Conservation (phyloP, 2,113 vertebrate species). For the Suricata suricatta region DNA sequence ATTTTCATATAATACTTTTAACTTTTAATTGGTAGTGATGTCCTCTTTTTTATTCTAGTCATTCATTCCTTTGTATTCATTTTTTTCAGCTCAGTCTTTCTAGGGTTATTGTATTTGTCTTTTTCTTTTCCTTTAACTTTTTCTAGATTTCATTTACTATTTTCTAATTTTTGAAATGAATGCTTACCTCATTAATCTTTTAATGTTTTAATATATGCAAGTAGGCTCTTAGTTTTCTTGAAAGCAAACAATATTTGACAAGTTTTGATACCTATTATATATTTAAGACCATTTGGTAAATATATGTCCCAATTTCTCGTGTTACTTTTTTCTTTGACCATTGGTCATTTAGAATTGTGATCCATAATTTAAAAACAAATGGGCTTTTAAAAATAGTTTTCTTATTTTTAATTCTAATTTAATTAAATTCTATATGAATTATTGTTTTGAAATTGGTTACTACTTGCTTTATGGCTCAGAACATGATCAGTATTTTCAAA, state of each 20-base stretch:
- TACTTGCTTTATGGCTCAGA: not conserved
- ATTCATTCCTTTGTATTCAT: not conserved
- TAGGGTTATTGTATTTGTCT: not conserved
- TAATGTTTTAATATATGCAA: not conserved
- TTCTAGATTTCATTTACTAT: not conserved
- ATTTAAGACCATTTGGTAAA: not conserved
- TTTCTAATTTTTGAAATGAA: not conserved
- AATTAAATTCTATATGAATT: not conserved
- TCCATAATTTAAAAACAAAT: not conserved
- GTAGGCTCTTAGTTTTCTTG: not conserved
- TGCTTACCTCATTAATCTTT: not conserved
- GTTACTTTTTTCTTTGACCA: not conserved
- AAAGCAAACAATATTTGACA: not conserved
- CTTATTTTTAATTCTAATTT: not conserved
- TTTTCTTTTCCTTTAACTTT: not conserved
- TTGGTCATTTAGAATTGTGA: not conserved
- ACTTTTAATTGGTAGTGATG: not conserved
- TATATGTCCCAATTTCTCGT: not conserved
- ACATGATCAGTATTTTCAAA: not conserved
- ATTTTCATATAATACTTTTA: not conserved
- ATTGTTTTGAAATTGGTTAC: not conserved
- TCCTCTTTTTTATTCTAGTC: not conserved
- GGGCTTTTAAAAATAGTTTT: not conserved
- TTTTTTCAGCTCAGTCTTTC: not conserved
- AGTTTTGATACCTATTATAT: not conserved